Percentiles rank a stretch among this genome's conserved stretches.
Conservation (phyloP, 2,113 vertebrate genomes). For the Casuarius casuarius region DNA sequence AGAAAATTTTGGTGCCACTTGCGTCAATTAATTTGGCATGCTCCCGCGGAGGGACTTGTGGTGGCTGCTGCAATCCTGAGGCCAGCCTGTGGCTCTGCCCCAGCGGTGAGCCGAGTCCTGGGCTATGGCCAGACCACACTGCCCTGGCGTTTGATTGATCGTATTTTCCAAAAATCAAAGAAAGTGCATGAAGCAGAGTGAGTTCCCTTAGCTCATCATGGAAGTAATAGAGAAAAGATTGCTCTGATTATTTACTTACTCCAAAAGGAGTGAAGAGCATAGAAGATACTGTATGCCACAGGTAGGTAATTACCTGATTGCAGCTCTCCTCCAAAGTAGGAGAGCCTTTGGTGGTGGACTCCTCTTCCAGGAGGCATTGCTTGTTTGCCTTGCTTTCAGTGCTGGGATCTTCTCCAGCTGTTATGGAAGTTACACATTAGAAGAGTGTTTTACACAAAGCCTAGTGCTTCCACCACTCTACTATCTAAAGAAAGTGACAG, state of each 20-base stretch:
- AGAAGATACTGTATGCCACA: background rate
- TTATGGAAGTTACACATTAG: background rate
- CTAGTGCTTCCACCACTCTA: background rate
- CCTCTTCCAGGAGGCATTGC: background rate
- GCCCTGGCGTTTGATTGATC: too few species aligned
- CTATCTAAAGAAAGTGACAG: background rate
- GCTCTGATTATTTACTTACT: background rate
- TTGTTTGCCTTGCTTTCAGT: background rate
- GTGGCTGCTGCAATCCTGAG: background rate
- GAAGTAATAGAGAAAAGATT: background rate
- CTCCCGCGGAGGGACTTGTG: too few species aligned
- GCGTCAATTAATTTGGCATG: background rate
- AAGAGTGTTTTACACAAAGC: background rate
- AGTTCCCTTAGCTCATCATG: background rate
- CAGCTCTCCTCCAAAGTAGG: background rate
- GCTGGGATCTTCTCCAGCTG: background rate
- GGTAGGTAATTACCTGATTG: background rate
- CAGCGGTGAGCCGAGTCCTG: too few species aligned
- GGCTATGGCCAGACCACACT: background rate
- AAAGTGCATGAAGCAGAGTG: background rate
- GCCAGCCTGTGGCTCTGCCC: background rate
- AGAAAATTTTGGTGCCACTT: background rate
- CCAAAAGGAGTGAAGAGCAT: background rate
- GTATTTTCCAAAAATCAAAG: background rate
- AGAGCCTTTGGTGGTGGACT: background rate